These are phyloP conservation scores for Orcinus orca DNA, from an alignment of 2,113 vertebrate species.

Conservation along the genomic window DNA sequence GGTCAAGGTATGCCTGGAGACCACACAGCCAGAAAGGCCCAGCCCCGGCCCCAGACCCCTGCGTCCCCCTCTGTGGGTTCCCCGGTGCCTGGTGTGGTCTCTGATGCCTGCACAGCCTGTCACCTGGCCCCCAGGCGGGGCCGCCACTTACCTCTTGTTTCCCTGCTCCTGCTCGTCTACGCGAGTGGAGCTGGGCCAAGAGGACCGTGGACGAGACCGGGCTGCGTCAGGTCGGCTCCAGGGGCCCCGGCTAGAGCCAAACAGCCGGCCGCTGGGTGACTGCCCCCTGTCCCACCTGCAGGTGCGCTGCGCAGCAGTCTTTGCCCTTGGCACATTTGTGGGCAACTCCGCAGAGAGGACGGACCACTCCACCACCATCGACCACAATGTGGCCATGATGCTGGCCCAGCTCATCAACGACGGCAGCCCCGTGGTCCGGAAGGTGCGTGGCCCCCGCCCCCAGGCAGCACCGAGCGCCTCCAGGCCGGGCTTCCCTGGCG, in stretches of 20 bases:
- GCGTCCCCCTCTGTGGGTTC: rapidly evolving
- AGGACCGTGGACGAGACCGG: not conserved
- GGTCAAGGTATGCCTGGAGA: not conserved
- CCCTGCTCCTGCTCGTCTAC: not conserved
- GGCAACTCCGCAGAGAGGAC: conserved; percentile 96
- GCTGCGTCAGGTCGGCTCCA: not conserved
- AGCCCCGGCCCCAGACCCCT: too few relatives aligned
- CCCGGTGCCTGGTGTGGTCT: not conserved
- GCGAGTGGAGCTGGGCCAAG: too few relatives aligned
- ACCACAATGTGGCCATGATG: conserved; percentile 99
- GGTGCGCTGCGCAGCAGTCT: conserved; percentile 96
- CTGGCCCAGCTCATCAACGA: conserved; percentile 97
- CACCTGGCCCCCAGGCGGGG: not conserved
- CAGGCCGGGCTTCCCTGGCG: rapidly evolving
- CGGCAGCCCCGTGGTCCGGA: conserved; percentile 95
- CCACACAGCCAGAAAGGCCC: not conserved
- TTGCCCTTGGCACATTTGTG: conserved; percentile 96
- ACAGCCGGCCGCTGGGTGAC: rapidly evolving
- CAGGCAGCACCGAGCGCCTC: not conserved
- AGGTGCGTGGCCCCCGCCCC: conserved; percentile 82
- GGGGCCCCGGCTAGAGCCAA: not conserved
- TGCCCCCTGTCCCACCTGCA: conserved; percentile 63
- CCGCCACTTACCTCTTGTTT: not conserved
- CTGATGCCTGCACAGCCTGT: not conserved
- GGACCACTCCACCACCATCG: conserved; percentile 98